phyloP scores from a whole-genome alignment of 2,888 invertebrate species.

The Microchrysa polita region DNA sequence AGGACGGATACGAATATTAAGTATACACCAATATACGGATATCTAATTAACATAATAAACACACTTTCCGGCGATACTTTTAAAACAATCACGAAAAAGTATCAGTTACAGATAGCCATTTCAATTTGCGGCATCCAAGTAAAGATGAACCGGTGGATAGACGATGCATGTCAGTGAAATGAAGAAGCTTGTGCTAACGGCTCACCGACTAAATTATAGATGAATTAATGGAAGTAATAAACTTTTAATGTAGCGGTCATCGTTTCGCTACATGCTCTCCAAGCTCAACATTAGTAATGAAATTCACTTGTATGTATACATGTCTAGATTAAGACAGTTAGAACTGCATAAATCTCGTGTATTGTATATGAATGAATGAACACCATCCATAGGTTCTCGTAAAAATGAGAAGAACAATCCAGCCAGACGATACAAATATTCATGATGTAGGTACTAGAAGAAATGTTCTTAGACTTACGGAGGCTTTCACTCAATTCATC shows the following conservation, averaged over 20 bases:
- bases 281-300: conserved; percentile 10
- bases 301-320: neutral
- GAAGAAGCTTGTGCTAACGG: conserved; percentile 13
- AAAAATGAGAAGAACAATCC: neutral
- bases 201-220: conserved; percentile 31
- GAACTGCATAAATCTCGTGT: too few species aligned
- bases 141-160: conserved; percentile 26
- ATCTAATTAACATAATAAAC: neutral
- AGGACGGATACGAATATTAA: too few species aligned
- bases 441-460: conserved; percentile 20
- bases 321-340: too few species aligned
- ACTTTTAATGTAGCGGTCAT: conserved; percentile 35
- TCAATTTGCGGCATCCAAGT: conserved; percentile 18
- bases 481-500: too few species aligned
- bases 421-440: neutral
- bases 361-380: too few species aligned
- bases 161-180: conserved; percentile 1
- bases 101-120: conserved; percentile 28
- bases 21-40: neutral
- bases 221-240: conserved; percentile 37
- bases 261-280: conserved; percentile 36
- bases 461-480: neutral
- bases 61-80: neutral
- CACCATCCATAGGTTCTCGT: too few species aligned
- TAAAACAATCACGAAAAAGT: conserved; percentile 29